A percentile compares a stretch with the other conserved stretches of the same genome.
phyloP scores from a whole-genome alignment of 2,113 vertebrate genomes.

The Hypanus sabinus region DNA sequence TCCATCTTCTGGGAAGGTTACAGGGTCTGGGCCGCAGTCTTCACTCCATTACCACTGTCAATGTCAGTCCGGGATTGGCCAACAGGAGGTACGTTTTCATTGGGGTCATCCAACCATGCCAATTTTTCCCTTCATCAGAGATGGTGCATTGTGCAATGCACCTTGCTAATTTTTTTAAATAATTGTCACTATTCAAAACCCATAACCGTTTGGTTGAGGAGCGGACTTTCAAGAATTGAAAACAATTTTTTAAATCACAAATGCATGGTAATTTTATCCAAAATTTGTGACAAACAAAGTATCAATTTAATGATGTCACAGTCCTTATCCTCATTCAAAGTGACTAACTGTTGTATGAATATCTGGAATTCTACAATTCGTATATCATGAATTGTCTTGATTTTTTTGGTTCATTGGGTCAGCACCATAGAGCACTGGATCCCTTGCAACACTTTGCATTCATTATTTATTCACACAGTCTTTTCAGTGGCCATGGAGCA shows the following conservation, averaged over 20 bases:
- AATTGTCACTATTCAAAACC: constrained; percentile 8
- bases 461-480: constrained; percentile 2
- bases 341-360: not conserved
- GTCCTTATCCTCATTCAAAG: not conserved
- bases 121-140: constrained; percentile 24
- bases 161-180: not conserved
- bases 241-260: not conserved
- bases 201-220: not conserved
- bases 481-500: not conserved
- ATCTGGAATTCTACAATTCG: not conserved
- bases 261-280: not conserved
- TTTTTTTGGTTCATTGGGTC: not conserved
- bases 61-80: constrained; percentile 18
- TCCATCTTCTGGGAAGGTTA: constrained; percentile 35
- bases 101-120: constrained; percentile 37
- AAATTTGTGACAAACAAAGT: not conserved
- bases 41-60: constrained; percentile 34
- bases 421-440: constrained; percentile 22
- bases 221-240: not conserved
- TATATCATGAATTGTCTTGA: not conserved
- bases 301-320: not conserved
- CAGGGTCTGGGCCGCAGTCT: constrained; percentile 32
- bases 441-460: not conserved
- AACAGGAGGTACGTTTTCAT: constrained; percentile 35
- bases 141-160: constrained; percentile 19